Percentiles rank a stretch among this genome's conserved stretches.
Conservation (phyloP, 2,888 invertebrate species). For the Apoda limacodes region DNA sequence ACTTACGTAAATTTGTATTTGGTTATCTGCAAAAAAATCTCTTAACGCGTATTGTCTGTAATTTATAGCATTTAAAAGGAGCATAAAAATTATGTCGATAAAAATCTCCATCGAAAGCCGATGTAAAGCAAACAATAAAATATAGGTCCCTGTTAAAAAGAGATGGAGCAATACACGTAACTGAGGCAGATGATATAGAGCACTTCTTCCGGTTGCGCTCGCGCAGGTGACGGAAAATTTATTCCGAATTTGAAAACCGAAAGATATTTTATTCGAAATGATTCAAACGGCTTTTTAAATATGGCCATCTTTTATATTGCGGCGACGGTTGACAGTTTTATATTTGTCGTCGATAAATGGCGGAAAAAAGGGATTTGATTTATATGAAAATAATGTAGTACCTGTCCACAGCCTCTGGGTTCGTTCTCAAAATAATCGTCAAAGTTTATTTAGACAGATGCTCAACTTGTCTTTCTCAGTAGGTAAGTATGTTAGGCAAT, state of each 20-base stretch:
- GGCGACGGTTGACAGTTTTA: conserved; percentile 63
- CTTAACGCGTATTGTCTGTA: conserved; percentile 39
- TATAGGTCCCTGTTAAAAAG: conserved; percentile 23
- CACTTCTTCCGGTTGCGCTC: conserved; percentile 61
- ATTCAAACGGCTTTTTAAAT: conserved; percentile 68
- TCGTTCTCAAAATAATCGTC: conserved; percentile 23
- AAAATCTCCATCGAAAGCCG: conserved; percentile 46
- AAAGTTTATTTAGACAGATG: too few relatives aligned
- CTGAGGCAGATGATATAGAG: conserved; percentile 24
- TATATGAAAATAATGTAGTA: conserved; percentile 56
- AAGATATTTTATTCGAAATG: conserved; percentile 62
- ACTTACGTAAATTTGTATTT: too few relatives aligned
- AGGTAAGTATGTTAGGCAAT: too few relatives aligned
- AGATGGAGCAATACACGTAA: conserved; percentile 30
- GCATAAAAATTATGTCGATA: conserved; percentile 59
- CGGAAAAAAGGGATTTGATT: conserved; percentile 54
- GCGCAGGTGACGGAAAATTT: conserved; percentile 69
- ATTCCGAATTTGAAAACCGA: conserved; percentile 69
- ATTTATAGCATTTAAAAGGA: conserved; percentile 63
- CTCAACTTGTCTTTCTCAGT: too few relatives aligned
- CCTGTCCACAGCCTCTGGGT: conserved; percentile 28
- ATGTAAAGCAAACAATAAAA: conserved; percentile 57
- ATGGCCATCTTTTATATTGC: conserved; percentile 62
- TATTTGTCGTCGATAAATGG: conserved; percentile 58
- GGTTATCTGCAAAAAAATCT: conserved; percentile 47